Percentiles rank a stretch among this genome's conserved stretches.
These are phyloP conservation scores for Sipha maydis DNA, from an alignment of 2,888 invertebrate genomes.

Conservation along the genomic window DNA sequence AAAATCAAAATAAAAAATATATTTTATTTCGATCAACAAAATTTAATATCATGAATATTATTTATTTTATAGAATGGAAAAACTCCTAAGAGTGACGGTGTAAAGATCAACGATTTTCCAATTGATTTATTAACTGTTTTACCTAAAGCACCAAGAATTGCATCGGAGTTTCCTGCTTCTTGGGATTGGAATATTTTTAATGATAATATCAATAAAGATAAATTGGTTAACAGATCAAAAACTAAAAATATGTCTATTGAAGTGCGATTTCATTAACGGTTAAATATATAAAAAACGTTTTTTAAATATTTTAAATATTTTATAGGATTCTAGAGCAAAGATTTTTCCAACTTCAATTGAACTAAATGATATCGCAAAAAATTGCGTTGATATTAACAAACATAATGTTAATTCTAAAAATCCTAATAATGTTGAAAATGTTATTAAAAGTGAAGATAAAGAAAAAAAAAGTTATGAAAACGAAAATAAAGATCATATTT, in stretches of 20 bases:
- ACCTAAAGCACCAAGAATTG: slow-evolving; percentile 84
- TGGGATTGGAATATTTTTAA: slow-evolving; percentile 74
- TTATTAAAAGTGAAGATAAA: not conserved
- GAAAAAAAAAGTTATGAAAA: not conserved
- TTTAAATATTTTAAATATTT: slow-evolving; percentile 4
- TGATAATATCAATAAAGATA: slow-evolving; percentile 63
- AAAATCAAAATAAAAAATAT: too few relatives aligned
- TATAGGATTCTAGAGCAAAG: slow-evolving; percentile 29
- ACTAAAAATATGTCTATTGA: slow-evolving; percentile 63
- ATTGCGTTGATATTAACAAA: not conserved
- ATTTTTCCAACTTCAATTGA: not conserved
- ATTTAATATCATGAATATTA: not conserved
- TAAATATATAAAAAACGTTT: not conserved
- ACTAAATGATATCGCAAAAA: not conserved
- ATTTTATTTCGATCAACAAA: not conserved
- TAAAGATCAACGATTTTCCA: slow-evolving; percentile 81
- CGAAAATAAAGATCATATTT: slow-evolving; percentile 12
- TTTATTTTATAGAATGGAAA: slow-evolving; percentile 78
- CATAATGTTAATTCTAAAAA: not conserved
- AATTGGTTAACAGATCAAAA: slow-evolving; percentile 64
- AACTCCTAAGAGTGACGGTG: slow-evolving; percentile 82
- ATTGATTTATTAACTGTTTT: slow-evolving; percentile 75
- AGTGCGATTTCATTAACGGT: not conserved
- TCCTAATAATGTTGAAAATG: not conserved
- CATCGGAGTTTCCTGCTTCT: slow-evolving; percentile 75